Conservation (phyloP, 2,113 vertebrate species). For the Archilochus colubris region DNA sequence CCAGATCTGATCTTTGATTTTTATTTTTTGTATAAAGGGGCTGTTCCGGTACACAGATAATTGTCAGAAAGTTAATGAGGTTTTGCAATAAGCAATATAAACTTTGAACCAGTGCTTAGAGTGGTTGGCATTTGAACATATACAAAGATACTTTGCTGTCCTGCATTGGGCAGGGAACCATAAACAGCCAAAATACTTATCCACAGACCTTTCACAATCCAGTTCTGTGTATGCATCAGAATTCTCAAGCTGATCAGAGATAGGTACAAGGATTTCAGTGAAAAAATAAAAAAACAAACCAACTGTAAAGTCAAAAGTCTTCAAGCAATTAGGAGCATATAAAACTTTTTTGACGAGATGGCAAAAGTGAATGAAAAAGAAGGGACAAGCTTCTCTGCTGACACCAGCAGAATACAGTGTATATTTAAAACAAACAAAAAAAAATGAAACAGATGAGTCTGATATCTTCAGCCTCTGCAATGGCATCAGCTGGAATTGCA, state of each 20-base stretch:
- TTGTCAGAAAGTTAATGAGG: not conserved
- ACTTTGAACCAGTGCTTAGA: not conserved
- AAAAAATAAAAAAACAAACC: not conserved
- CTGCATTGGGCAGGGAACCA: not conserved
- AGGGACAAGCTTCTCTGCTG: not conserved
- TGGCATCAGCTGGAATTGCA: not conserved
- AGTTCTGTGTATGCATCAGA: not conserved
- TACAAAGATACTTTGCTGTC: not conserved
- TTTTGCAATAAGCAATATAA: not conserved
- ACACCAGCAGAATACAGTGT: rapidly evolving
- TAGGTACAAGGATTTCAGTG: not conserved
- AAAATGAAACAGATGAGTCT: not conserved
- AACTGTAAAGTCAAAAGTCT: not conserved
- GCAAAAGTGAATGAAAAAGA: not conserved
- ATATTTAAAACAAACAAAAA: not conserved
- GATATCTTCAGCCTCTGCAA: not conserved
- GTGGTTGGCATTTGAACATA: not conserved
- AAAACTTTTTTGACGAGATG: not conserved
- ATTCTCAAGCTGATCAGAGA: not conserved
- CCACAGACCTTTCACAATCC: not conserved
- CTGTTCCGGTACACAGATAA: not conserved
- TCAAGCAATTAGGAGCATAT: not conserved
- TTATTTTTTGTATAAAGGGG: not conserved
- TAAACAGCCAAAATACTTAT: not conserved
- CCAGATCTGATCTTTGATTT: not conserved